Evolutionary conservation across 2,113 vertebrate genomes (phyloP).

Genomic region (Meriones unguiculatus): DNA sequence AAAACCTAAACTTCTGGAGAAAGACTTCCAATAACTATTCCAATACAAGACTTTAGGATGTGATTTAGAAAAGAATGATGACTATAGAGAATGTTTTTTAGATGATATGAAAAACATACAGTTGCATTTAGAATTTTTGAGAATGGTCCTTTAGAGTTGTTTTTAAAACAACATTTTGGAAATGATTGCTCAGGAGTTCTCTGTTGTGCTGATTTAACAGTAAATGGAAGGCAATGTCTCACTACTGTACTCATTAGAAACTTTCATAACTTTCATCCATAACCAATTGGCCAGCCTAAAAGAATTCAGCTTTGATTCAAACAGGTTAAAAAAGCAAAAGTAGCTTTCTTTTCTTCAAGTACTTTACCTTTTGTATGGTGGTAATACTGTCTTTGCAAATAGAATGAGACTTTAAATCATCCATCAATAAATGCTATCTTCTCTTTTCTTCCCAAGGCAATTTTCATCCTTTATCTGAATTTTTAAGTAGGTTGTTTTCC

Average conservation of each 20-base stretch:
- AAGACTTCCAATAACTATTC: not conserved
- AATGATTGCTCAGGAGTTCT: conserved; percentile 40
- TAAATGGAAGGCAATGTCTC: conserved; percentile 71
- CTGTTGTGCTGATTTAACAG: not conserved
- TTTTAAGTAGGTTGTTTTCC: conserved; percentile 76
- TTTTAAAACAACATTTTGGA: conserved; percentile 51
- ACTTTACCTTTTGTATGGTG: conserved; percentile 69
- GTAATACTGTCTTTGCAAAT: conserved; percentile 72
- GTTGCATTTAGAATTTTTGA: conserved; percentile 22
- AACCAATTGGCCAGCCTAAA: conserved; percentile 69
- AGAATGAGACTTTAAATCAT: conserved; percentile 71
- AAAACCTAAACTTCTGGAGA: conserved; percentile 23
- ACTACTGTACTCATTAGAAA: conserved; percentile 63
- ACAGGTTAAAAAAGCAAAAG: conserved; percentile 64
- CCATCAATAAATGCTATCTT: conserved; percentile 71
- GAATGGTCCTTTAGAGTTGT: not conserved
- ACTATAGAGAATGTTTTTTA: not conserved
- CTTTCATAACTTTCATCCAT: conserved; percentile 79
- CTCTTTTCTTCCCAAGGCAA: conserved; percentile 77
- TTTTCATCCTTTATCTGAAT: conserved; percentile 73
- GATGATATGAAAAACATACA: conserved; percentile 14
- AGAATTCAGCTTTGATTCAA: conserved; percentile 70
- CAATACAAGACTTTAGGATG: not conserved
- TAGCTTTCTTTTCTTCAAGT: conserved; percentile 69
- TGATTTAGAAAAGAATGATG: not conserved